Conservation (phyloP, 1,140 invertebrate genomes). For the Drosophila auraria region DNA sequence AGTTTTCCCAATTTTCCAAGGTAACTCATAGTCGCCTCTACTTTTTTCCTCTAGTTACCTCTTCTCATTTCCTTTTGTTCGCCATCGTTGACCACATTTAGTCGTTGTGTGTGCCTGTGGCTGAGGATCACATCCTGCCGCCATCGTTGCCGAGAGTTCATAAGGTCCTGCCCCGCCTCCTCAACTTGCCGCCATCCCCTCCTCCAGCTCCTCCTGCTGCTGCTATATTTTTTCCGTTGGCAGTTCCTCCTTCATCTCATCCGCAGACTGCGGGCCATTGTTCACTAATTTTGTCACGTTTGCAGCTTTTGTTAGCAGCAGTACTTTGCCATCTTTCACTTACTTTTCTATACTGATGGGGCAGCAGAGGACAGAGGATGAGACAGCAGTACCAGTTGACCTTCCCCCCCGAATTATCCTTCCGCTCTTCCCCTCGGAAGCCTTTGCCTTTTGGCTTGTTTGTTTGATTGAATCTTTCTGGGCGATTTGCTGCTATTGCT, state of each 20-base stretch:
- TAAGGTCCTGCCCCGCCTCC: constrained; percentile 44
- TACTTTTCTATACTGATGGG: constrained; percentile 48
- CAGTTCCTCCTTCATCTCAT: constrained; percentile 45
- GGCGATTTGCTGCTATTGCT: constrained; percentile 57
- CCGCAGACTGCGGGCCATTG: constrained; percentile 66
- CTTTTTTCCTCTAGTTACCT: background rate
- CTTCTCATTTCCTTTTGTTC: constrained; percentile 70
- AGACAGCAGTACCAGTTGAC: constrained; percentile 16
- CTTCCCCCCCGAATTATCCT: constrained; percentile 20
- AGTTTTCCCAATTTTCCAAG: background rate
- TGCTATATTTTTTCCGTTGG: constrained; percentile 38
- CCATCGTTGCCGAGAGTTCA: constrained; percentile 57
- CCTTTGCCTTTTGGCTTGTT: constrained; percentile 38
- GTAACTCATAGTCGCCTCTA: background rate
- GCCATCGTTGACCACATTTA: constrained; percentile 77
- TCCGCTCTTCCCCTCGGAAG: background rate
- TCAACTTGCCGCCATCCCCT: background rate
- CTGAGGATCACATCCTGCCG: constrained; percentile 59
- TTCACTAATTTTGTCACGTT: constrained; percentile 84
- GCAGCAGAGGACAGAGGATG: too few species aligned
- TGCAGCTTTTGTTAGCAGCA: constrained; percentile 77
- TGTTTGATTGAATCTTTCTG: constrained; percentile 64
- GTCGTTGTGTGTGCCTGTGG: constrained; percentile 43
- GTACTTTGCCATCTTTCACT: constrained; percentile 63
- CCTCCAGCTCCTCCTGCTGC: background rate